A percentile compares a stretch with the other conserved stretches of the same genome.
phyloP scores from a whole-genome alignment of 2,888 invertebrate species.

The Limnephilus marmoratus region DNA sequence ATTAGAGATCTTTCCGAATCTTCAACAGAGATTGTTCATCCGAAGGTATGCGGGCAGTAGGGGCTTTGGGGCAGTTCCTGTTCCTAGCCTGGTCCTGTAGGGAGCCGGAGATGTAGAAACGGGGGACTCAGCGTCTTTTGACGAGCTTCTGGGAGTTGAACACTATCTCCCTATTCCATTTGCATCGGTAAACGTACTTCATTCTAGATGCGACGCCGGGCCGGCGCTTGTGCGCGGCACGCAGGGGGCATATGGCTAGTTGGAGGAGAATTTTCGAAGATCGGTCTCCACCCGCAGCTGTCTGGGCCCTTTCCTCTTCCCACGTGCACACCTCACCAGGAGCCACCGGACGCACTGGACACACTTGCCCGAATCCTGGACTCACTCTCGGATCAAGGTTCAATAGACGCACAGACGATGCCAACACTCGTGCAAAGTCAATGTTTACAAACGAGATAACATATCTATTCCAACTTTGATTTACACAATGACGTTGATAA shows the following conservation, averaged over 20 bases:
- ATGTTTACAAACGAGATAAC: constrained; percentile 13
- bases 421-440: neutral
- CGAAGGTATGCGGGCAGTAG: constrained; percentile 69
- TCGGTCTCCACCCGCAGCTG: constrained; percentile 14
- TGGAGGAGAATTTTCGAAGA: constrained; percentile 51
- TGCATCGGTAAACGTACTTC: constrained; percentile 90
- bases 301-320: neutral
- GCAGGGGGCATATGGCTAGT: constrained; percentile 53
- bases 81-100: constrained; percentile 29
- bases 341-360: neutral
- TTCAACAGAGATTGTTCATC: constrained; percentile 66
- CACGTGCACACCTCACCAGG: neutral
- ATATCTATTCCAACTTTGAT: constrained; percentile 24
- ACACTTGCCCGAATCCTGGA: neutral
- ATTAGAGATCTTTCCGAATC: constrained; percentile 63
- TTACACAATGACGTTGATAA: neutral
- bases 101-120: constrained; percentile 68
- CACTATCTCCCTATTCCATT: constrained; percentile 95
- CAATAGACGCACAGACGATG: neutral
- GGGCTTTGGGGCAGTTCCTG: constrained; percentile 22
- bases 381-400: neutral
- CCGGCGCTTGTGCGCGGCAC: constrained; percentile 55
- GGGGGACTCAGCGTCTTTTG: constrained; percentile 88
- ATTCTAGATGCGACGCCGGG: constrained; percentile 77
- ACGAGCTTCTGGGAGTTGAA: constrained; percentile 95